A percentile compares a stretch with the other conserved stretches of the same genome.
Evolutionary conservation across 2,888 invertebrate species (phyloP).

Genomic region (Elegia similella): DNA sequence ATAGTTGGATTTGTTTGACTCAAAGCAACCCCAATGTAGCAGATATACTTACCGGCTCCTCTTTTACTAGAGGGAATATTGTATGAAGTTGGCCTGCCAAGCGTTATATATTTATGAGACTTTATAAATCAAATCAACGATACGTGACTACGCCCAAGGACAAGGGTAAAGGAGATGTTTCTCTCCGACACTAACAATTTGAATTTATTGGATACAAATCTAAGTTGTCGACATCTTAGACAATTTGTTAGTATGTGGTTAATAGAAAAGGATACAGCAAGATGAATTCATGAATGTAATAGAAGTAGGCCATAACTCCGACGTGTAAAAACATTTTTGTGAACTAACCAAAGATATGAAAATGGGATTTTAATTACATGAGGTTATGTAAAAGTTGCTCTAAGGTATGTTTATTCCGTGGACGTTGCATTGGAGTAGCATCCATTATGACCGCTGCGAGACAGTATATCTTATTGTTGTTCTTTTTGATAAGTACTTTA

Average conservation of each 20-base stretch:
- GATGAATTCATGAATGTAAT: no score
- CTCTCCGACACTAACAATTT: background rate
- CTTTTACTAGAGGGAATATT: constrained; percentile 5
- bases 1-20: background rate
- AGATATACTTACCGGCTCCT: background rate
- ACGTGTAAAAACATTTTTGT: no score
- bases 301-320: no score
- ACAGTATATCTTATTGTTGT: no score
- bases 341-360: no score
- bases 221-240: background rate
- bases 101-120: background rate
- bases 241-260: background rate
- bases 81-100: constrained; percentile 2
- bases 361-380: no score
- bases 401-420: no score
- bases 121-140: constrained; percentile 6
- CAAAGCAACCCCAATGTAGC: constrained; percentile 4
- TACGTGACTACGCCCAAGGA: background rate
- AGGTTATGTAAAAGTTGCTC: no score
- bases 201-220: background rate
- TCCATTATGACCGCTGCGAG: no score
- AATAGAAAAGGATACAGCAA: background rate
- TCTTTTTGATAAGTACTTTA: no score
- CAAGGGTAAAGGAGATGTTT: background rate
- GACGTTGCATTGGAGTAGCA: no score